Evolutionary conservation across 2,113 vertebrate species (phyloP).

Genomic region (Eptesicus fuscus): DNA sequence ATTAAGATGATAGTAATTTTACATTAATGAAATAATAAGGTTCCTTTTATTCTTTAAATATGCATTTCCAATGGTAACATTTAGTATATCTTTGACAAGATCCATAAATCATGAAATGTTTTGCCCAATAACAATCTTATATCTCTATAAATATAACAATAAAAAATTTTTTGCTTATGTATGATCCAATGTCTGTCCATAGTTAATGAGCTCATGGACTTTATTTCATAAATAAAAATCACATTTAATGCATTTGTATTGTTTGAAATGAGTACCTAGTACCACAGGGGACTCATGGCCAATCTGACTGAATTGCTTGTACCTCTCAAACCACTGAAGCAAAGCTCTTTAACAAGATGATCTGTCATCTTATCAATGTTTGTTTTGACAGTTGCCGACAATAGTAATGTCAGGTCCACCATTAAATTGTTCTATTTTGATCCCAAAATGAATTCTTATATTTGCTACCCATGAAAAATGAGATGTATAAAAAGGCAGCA

Average conservation of each 20-base stretch:
- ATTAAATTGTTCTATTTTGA: constrained; percentile 68
- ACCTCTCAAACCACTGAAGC: constrained; percentile 78
- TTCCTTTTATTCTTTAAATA: not conserved
- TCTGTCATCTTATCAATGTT: constrained; percentile 73
- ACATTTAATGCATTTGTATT: not conserved
- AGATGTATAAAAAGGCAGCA: constrained; percentile 25
- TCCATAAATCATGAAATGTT: not conserved
- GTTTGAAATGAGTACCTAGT: constrained; percentile 34
- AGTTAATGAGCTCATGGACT: constrained; percentile 45
- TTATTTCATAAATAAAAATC: constrained; percentile 51
- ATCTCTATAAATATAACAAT: not conserved
- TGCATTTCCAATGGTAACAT: constrained; percentile 40
- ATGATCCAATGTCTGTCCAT: not conserved
- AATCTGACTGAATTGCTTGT: constrained; percentile 73
- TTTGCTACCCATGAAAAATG: constrained; percentile 54
- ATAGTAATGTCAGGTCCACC: constrained; percentile 64
- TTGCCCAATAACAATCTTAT: not conserved
- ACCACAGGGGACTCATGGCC: constrained; percentile 44
- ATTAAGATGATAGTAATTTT: not conserved
- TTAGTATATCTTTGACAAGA: not conserved
- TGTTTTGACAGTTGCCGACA: constrained; percentile 79
- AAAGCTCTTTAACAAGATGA: constrained; percentile 76
- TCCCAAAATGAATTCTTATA: constrained; percentile 65
- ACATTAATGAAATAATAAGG: not conserved
- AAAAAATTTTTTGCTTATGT: not conserved